Evolutionary conservation across 2,113 vertebrate genomes (phyloP).

Genomic region (Trichechus manatus): DNA sequence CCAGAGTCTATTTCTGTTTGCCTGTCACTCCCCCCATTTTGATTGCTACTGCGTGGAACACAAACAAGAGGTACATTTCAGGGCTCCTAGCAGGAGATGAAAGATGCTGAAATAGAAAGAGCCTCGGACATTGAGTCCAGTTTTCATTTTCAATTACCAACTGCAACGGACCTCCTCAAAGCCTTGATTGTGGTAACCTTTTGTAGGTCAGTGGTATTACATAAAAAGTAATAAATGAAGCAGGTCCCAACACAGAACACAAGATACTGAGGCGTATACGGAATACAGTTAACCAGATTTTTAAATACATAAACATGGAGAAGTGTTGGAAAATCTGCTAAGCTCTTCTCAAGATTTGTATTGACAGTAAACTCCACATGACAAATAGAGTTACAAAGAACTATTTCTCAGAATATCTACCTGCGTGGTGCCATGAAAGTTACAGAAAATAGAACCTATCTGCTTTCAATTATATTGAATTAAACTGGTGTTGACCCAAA

Average conservation of each 20-base stretch:
- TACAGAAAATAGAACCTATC: neutral
- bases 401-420: conserved; percentile 36
- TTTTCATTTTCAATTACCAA: conserved; percentile 86
- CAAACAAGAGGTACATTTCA: conserved; percentile 77
- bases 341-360: conserved; percentile 35
- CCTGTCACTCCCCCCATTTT: conserved; percentile 56
- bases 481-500: neutral
- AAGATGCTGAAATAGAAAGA: conserved; percentile 72
- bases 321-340: neutral
- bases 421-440: neutral
- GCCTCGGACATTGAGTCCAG: conserved; percentile 66
- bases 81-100: conserved; percentile 61
- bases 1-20: conserved; percentile 69
- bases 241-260: neutral
- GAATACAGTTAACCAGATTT: neutral
- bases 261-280: conserved; percentile 48
- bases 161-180: conserved; percentile 75
- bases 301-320: conserved; percentile 23
- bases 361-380: neutral
- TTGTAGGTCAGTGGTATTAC: conserved; percentile 68
- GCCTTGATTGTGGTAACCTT: conserved; percentile 78
- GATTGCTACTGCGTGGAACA: conserved; percentile 81
- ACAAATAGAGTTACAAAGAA: neutral
- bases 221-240: conserved; percentile 63
- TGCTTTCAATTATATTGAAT: neutral